These are phyloP conservation scores for Monodelphis domestica DNA, from an alignment of 2,797 vertebrate species.

Conservation along the genomic window DNA sequence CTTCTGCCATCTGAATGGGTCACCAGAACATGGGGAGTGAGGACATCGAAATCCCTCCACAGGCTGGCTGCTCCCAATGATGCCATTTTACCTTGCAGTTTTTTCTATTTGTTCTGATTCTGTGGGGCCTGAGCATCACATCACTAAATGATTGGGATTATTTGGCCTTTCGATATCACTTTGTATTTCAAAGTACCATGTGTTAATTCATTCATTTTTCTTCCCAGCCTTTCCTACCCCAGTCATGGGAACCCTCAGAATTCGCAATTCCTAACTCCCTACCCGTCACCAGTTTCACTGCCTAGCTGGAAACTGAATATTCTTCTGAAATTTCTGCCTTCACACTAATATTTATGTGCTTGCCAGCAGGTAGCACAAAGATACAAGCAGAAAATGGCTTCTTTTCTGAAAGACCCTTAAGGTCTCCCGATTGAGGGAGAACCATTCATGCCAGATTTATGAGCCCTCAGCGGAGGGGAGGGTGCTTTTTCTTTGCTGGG, in stretches of 20 bases:
- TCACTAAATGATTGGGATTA: slow-evolving; percentile 32
- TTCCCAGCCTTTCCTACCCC: neutral
- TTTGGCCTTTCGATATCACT: neutral
- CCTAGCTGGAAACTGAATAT: neutral
- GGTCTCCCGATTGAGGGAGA: slow-evolving; percentile 24
- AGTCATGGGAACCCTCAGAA: neutral
- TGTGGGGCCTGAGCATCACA: slow-evolving; percentile 11
- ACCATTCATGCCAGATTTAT: slow-evolving; percentile 35
- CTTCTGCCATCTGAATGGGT: slow-evolving; percentile 52
- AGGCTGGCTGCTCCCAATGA: neutral
- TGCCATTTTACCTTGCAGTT: neutral
- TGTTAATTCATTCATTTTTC: slow-evolving; percentile 13
- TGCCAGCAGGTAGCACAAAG: neutral
- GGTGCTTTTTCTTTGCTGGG: slow-evolving; percentile 56
- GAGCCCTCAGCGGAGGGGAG: slow-evolving; percentile 57
- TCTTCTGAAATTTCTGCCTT: neutral
- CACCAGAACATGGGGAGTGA: slow-evolving; percentile 37
- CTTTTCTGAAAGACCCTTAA: slow-evolving; percentile 5
- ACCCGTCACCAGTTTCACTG: neutral
- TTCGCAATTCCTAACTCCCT: neutral
- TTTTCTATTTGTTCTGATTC: slow-evolving; percentile 39
- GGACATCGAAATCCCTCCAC: neutral
- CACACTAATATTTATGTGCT: neutral
- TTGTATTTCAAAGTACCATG: slow-evolving; percentile 44
- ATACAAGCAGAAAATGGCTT: slow-evolving; percentile 11